Evolutionary conservation across 2,888 invertebrate genomes (phyloP).

Genomic region (Eupithecia subfuscata): DNA sequence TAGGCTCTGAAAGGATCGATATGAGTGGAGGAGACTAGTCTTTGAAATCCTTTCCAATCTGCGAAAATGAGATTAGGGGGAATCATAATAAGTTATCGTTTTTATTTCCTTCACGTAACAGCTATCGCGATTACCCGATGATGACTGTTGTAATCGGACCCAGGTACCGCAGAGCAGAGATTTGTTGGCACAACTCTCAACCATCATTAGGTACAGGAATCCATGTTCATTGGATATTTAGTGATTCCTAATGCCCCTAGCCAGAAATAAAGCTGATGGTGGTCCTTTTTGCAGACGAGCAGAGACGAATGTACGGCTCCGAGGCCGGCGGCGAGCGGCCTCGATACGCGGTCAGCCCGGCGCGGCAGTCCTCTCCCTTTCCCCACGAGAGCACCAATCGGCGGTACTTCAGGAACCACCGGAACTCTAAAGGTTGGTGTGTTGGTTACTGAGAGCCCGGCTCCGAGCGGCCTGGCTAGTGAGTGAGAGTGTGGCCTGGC

Average conservation of each 20-base stretch:
- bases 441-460: not conserved
- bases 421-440: constrained; percentile 73
- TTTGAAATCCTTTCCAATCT: not conserved
- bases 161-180: not conserved
- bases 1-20: not conserved
- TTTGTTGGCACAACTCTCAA: not conserved
- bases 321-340: constrained; percentile 86
- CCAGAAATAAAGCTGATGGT: not conserved
- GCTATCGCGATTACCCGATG: not conserved
- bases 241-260: not conserved
- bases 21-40: not conserved
- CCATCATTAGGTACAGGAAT: not conserved
- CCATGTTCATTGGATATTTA: not conserved
- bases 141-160: not conserved
- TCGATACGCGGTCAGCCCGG: constrained; percentile 82
- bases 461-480: not conserved
- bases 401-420: constrained; percentile 76
- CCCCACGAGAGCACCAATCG: constrained; percentile 88
- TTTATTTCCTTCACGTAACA: not conserved
- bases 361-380: constrained; percentile 88
- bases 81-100: not conserved
- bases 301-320: constrained; percentile 89
- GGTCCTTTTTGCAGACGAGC: constrained; percentile 79
- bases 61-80: not conserved
- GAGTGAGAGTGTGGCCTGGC: not conserved